Evolutionary conservation across 1,140 invertebrate species (phyloP).

Genomic region (Temnothorax nylanderi): DNA sequence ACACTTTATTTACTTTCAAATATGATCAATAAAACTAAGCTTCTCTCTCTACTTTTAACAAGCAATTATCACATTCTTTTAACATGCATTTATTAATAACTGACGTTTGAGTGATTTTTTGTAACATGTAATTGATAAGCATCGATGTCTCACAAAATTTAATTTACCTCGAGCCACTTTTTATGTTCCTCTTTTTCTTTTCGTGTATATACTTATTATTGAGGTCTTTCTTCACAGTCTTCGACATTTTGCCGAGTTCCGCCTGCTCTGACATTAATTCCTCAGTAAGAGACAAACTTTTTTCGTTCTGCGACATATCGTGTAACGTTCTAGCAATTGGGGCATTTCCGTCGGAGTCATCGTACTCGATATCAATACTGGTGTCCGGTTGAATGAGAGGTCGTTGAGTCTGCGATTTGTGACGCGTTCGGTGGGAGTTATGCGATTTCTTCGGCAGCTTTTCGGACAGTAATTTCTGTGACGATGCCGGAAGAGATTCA

Average conservation of each 20-base stretch:
- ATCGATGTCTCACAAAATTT: neutral
- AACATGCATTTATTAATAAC: neutral
- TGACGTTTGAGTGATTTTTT: neutral
- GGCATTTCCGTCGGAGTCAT: neutral
- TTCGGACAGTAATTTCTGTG: neutral
- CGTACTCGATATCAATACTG: neutral
- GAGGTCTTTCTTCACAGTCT: conserved; percentile 8
- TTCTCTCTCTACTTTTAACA: neutral
- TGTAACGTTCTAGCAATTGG: neutral
- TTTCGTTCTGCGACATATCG: neutral
- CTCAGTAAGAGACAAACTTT: neutral
- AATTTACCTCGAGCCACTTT: neutral
- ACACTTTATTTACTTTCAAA: neutral
- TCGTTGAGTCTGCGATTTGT: neutral
- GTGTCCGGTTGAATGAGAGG: neutral
- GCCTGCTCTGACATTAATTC: neutral
- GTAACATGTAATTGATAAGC: neutral
- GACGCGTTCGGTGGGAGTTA: neutral
- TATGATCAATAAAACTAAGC: neutral
- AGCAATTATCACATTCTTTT: neutral
- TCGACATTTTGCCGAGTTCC: neutral
- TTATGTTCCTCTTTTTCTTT: neutral
- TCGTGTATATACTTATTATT: neutral
- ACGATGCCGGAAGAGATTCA: neutral
- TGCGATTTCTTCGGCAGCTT: neutral